Evolutionary conservation across 1,140 invertebrate species (phyloP).

Genomic region (Microplitis demolitor): DNA sequence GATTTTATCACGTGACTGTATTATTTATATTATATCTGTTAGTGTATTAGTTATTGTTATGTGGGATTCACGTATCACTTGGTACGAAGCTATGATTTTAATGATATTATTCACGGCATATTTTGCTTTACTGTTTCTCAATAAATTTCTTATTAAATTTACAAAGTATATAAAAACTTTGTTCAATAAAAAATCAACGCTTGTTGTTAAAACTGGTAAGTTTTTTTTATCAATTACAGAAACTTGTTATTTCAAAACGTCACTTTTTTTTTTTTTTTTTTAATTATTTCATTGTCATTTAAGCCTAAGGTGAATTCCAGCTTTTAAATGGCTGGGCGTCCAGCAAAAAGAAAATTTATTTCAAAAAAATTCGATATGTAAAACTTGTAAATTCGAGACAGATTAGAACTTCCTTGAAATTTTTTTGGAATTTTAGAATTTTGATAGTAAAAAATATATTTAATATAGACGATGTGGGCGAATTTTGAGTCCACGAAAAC

Average conservation of each 20-base stretch:
- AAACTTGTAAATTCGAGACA: too few relatives aligned
- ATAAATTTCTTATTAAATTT: slow-evolving; percentile 35
- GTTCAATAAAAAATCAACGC: not conserved
- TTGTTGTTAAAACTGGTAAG: slow-evolving; percentile 6
- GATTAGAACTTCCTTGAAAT: too few relatives aligned
- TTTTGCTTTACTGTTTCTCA: slow-evolving; percentile 66
- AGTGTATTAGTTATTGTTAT: slow-evolving; percentile 75
- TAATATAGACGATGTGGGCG: too few relatives aligned
- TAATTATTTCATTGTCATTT: not conserved
- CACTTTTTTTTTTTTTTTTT: not conserved
- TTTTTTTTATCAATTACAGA: not conserved
- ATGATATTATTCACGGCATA: slow-evolving; percentile 74
- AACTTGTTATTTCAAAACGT: too few relatives aligned
- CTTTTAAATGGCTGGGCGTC: too few relatives aligned
- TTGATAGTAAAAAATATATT: too few relatives aligned
- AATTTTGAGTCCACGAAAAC: too few relatives aligned
- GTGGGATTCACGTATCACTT: slow-evolving; percentile 78
- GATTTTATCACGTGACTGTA: slow-evolving; percentile 83
- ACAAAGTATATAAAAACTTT: slow-evolving; percentile 22
- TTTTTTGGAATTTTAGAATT: too few relatives aligned
- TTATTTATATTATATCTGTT: slow-evolving; percentile 82
- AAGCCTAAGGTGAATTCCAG: too few relatives aligned
- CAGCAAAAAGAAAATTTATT: too few relatives aligned
- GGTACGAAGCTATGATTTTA: slow-evolving; percentile 76
- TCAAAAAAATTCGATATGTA: too few relatives aligned